These are phyloP conservation scores for Neomorphus geoffroyi DNA, from an alignment of 2,797 vertebrate genomes.

Conservation along the genomic window DNA sequence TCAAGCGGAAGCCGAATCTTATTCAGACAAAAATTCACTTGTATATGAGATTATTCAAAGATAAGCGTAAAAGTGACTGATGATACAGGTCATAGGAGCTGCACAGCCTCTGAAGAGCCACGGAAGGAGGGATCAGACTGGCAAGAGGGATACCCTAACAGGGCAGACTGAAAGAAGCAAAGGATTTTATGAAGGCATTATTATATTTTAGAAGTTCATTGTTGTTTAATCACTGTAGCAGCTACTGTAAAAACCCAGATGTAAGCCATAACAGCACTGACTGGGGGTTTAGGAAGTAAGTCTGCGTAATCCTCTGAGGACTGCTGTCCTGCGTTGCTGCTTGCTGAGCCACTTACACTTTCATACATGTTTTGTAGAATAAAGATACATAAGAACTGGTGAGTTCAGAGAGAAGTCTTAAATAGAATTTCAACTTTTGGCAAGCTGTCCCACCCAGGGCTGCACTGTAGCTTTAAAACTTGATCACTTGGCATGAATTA, in stretches of 20 bases:
- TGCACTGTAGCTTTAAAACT: background rate
- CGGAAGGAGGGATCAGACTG: background rate
- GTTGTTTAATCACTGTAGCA: background rate
- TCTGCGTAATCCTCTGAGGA: background rate
- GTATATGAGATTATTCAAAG: background rate
- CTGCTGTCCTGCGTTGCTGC: background rate
- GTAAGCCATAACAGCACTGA: background rate
- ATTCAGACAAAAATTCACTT: background rate
- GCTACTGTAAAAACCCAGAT: background rate
- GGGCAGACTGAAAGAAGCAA: background rate
- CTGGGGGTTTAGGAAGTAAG: background rate
- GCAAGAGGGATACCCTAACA: background rate
- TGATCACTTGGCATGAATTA: background rate
- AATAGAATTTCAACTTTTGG: background rate
- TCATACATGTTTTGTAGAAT: background rate
- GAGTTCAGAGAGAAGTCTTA: background rate
- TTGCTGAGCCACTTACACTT: background rate
- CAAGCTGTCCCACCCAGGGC: background rate
- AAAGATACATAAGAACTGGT: rapidly evolving
- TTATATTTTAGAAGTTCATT: background rate
- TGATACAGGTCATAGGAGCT: background rate
- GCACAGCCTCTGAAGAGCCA: background rate
- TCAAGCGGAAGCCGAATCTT: background rate
- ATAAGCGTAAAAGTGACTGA: background rate
- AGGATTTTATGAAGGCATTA: background rate